Evolutionary conservation across 2,113 vertebrate genomes (phyloP).

Genomic region (Panthera leo): DNA sequence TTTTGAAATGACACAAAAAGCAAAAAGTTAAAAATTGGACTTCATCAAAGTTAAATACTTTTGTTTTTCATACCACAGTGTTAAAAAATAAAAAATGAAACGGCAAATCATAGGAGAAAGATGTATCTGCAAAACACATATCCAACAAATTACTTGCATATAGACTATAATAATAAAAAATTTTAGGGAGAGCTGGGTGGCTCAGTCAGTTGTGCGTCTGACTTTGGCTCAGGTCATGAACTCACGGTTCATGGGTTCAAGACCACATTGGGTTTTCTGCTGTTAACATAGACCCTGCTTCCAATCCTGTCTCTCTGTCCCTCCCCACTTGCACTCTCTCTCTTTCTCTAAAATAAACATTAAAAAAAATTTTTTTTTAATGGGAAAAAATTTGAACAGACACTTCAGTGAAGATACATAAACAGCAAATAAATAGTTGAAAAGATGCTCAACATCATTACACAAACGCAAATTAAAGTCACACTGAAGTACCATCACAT

Average conservation of each 20-base stretch:
- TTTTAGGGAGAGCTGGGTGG: no score
- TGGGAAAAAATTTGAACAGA: constrained; percentile 3
- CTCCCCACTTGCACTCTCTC: no score
- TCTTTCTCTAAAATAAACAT: no score
- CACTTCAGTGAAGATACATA: background rate
- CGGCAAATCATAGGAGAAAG: background rate
- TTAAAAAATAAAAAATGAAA: background rate
- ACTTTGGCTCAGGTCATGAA: no score
- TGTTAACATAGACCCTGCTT: no score
- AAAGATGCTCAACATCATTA: constrained; percentile 27
- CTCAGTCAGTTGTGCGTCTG: no score
- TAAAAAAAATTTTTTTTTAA: background rate
- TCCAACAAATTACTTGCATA: constrained; percentile 28
- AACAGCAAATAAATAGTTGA: background rate
- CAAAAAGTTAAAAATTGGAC: background rate
- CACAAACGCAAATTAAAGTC: constrained; percentile 4
- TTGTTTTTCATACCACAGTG: constrained; percentile 29
- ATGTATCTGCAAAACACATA: background rate
- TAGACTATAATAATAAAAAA: background rate
- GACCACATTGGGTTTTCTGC: no score
- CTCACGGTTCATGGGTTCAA: no score
- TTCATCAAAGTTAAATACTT: constrained; percentile 52
- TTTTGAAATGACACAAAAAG: constrained; percentile 25
- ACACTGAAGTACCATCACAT: background rate
- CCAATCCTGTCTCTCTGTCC: no score